A percentile compares a stretch with the other conserved stretches of the same genome.
Evolutionary conservation across 2,888 invertebrate species (phyloP).

Genomic region (Dolichopus griseipennis): DNA sequence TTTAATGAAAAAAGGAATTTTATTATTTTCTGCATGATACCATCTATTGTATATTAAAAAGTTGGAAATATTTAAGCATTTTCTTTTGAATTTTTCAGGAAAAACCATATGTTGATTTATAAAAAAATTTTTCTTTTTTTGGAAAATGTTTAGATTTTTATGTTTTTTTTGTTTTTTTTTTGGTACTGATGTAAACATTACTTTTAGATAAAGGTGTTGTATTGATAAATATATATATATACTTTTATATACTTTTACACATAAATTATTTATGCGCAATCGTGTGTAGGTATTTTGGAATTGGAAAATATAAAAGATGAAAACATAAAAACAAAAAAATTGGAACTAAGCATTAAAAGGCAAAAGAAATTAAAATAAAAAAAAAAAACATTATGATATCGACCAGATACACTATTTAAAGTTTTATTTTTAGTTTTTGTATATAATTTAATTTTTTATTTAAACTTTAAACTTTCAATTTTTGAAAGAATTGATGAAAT

Average conservation of each 20-base stretch:
- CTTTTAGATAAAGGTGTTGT: neutral
- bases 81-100: neutral
- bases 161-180: neutral
- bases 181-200: neutral
- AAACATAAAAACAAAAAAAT: no score
- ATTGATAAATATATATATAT: neutral
- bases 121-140: neutral
- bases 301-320: no score
- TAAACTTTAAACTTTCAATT: neutral
- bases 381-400: neutral
- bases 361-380: no score
- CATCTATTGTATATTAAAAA: no score
- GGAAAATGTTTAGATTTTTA: neutral
- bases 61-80: no score
- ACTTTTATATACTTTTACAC: neutral
- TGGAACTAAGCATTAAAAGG: no score
- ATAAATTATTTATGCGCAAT: neutral
- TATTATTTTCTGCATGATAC: no score
- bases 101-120: constrained; percentile 5
- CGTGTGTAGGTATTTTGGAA: neutral
- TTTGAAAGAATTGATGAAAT: no score
- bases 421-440: neutral
- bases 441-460: neutral
- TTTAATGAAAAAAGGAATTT: no score
- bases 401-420: neutral